Percentiles rank a stretch among this genome's conserved stretches.
phyloP scores from a whole-genome alignment of 2,797 vertebrate genomes.

The Epinephelus coioides region DNA sequence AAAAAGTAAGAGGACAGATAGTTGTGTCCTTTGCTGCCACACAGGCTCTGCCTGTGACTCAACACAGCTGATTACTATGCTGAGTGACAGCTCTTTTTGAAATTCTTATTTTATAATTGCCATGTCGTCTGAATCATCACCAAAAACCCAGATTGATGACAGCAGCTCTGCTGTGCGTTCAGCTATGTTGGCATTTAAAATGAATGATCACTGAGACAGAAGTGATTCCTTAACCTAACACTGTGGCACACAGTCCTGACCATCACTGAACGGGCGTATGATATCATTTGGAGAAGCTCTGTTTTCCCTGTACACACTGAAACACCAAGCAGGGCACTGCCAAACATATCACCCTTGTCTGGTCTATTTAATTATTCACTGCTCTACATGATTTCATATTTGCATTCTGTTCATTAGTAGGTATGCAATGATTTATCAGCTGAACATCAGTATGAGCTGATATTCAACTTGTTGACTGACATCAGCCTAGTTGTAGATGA shows the following conservation, averaged over 20 bases:
- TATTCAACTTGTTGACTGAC: too few relatives aligned
- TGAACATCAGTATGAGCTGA: too few relatives aligned
- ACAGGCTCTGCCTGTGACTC: too few relatives aligned
- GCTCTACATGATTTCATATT: constrained; percentile 1
- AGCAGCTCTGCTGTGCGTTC: too few relatives aligned
- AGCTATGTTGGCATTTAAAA: too few relatives aligned
- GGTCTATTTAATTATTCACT: neutral
- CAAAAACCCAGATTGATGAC: too few relatives aligned
- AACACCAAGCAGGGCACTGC: neutral
- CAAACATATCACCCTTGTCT: neutral
- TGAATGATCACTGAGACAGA: too few relatives aligned
- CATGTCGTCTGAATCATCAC: too few relatives aligned
- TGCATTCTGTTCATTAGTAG: neutral
- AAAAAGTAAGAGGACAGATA: neutral
- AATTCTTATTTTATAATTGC: too few relatives aligned
- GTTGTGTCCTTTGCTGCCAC: neutral
- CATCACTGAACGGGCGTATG: neutral
- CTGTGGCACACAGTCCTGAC: neutral
- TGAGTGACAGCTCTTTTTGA: neutral
- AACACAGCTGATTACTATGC: neutral
- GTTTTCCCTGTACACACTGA: neutral
- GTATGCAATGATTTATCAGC: too few relatives aligned
- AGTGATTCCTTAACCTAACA: too few relatives aligned
- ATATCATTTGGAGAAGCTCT: neutral
- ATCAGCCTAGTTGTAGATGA: too few relatives aligned